Evolutionary conservation across 2,888 invertebrate genomes (phyloP).

Genomic region (Lasioglossum marginatum): DNA sequence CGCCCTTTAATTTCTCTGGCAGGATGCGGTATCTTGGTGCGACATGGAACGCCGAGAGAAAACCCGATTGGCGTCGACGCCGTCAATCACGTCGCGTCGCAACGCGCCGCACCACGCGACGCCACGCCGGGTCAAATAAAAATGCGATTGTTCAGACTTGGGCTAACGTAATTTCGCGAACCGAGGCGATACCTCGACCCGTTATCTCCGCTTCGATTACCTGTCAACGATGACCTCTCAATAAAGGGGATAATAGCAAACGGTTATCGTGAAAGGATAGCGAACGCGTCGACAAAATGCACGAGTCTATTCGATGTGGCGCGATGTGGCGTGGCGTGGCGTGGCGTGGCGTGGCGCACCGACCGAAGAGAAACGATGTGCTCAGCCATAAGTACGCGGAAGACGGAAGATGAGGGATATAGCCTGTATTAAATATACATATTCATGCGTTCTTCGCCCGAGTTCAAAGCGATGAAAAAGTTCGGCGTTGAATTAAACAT

Average conservation of each 20-base stretch:
- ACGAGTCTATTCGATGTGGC: background rate
- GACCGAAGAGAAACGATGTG: background rate
- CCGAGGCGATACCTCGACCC: constrained; percentile 42
- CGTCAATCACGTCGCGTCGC: constrained; percentile 53
- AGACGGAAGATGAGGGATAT: constrained; percentile 21
- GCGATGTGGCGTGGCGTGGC: background rate
- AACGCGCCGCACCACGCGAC: background rate
- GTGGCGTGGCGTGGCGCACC: background rate
- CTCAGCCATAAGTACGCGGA: background rate
- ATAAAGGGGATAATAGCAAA: constrained; percentile 38
- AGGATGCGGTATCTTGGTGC: constrained; percentile 48
- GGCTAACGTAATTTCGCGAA: constrained; percentile 74
- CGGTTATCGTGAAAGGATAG: constrained; percentile 35
- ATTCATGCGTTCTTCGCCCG: constrained; percentile 33
- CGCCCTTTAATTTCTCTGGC: constrained; percentile 41
- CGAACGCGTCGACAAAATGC: constrained; percentile 5
- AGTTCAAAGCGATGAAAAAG: constrained; percentile 25
- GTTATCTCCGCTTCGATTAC: constrained; percentile 65
- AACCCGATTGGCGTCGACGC: constrained; percentile 54
- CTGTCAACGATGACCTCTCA: constrained; percentile 36
- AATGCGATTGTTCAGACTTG: constrained; percentile 75
- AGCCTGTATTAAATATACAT: constrained; percentile 34
- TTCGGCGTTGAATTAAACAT: constrained; percentile 53
- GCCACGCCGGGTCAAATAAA: constrained; percentile 51
- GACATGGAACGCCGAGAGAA: constrained; percentile 23